These are phyloP conservation scores for Caenorhabditis sp. DNA, from an alignment of 2,888 invertebrate genomes.

Conservation along the genomic window DNA sequence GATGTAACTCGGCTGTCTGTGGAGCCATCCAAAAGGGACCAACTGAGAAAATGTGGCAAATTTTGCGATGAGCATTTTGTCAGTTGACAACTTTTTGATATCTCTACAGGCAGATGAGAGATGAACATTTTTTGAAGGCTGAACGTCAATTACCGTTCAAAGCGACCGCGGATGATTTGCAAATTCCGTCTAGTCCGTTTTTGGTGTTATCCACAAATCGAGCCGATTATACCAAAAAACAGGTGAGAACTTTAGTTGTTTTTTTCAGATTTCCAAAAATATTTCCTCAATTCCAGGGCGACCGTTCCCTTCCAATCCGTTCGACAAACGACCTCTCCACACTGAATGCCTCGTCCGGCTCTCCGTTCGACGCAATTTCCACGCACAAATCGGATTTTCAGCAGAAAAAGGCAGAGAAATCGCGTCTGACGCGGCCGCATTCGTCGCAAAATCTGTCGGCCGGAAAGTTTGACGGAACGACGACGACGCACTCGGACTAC, in stretches of 20 bases:
- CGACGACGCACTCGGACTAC: conserved; percentile 31
- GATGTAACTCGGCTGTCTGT: too few relatives aligned
- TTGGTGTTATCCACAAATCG: conserved; percentile 44
- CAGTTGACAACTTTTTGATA: too few relatives aligned
- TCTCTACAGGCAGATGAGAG: too few relatives aligned
- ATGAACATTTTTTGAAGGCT: conserved; percentile 5
- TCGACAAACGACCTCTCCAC: conserved; percentile 18
- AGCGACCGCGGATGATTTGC: conserved; percentile 6
- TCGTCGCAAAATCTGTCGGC: conserved; percentile 19
- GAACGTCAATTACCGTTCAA: conserved; percentile 10
- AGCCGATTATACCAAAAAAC: conserved; percentile 34
- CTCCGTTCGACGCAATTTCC: conserved; percentile 30
- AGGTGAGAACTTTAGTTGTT: conserved; percentile 7
- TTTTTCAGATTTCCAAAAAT: neutral
- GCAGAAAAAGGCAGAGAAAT: conserved; percentile 32
- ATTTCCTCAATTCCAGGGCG: conserved; percentile 21
- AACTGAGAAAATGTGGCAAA: too few relatives aligned
- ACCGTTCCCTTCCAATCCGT: too few relatives aligned
- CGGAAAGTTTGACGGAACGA: conserved; percentile 27
- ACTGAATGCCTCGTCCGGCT: neutral
- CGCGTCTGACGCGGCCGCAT: conserved; percentile 23
- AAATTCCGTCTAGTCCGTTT: conserved; percentile 35
- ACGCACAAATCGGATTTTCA: conserved; percentile 49
- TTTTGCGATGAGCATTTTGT: too few relatives aligned
- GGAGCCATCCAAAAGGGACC: too few relatives aligned